Base-by-base conservation (phyloP, 1,140 invertebrate species). In the Muscidifurax raptorellus region DNA sequence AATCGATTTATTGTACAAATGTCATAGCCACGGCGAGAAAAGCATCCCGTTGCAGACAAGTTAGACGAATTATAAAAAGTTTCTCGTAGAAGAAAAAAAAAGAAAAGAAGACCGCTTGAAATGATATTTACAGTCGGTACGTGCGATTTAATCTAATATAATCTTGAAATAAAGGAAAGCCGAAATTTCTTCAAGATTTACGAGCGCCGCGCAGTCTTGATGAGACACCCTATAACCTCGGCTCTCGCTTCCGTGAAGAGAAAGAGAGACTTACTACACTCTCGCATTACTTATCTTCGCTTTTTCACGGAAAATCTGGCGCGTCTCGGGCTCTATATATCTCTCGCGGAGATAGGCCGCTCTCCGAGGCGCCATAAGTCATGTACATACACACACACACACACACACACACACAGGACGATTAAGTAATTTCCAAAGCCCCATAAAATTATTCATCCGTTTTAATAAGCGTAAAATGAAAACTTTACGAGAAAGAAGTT, bases 401-500 rank as follows among this genome's bases (percentile, higher is more conserved):
- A 10, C 10, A 40, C 40, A 10, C 40, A 52, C 47, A 52, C 15
- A 4, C 18, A 12, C 44, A 22, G 6, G 52, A 40, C 52, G 52
- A 59, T 59, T 59, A 75, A 75, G 13, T 75, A n/a, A 75, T 75
- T 75, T 75, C 25, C 22, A 75, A 44, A 27, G 15, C 36, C 69
- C 32, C 25, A 7, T 44, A 44, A 40, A 74, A 74, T 74, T 40
- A 74, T 44, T 59, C 52, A 59, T 59, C 52, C 52, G n/a, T 59
- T 59, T 59, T 59, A 59, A 59, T 59, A 52, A 52, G 13, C 47
- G 47, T 5, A 13, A 22, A 7, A 59, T 59, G 52, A 59, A 59
- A 75, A 75, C n/a, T 47, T 5, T 2, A n/a, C 9, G 72, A 75
- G 72, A 75, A 25, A 75, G n/a, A n/a, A n/a, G n/a, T n/a, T n/a